phyloP scores from a whole-genome alignment of 2,113 vertebrate species.

The Anthoscopus minutus region DNA sequence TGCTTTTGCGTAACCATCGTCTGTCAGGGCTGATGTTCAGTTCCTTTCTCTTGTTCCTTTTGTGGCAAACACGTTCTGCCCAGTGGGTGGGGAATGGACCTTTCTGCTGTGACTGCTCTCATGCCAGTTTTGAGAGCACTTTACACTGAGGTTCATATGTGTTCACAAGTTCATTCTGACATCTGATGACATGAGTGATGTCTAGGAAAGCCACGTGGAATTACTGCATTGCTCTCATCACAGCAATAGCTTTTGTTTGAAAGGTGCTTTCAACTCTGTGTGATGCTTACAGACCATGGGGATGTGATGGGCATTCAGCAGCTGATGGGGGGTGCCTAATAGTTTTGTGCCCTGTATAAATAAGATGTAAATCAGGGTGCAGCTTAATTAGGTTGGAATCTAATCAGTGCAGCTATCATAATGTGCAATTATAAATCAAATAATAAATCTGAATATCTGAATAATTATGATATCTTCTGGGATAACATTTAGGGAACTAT shows the following conservation, averaged over 20 bases:
- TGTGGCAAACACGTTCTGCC: not conserved
- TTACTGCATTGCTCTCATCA: not conserved
- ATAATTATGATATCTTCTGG: not conserved
- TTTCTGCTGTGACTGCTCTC: not conserved
- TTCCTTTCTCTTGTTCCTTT: not conserved
- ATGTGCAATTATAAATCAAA: not conserved
- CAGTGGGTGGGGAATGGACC: not conserved
- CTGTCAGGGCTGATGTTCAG: not conserved
- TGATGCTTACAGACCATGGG: not conserved
- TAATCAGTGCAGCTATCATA: not conserved
- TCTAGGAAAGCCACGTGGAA: not conserved
- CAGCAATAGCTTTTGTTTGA: not conserved
- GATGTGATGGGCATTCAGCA: not conserved
- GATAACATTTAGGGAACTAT: not conserved
- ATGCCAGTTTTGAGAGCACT: not conserved
- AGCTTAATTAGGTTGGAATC: constrained; percentile 6
- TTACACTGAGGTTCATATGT: not conserved
- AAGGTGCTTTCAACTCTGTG: not conserved
- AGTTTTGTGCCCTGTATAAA: not conserved
- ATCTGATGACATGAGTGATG: not conserved
- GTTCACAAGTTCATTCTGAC: not conserved
- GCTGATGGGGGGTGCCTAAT: not conserved
- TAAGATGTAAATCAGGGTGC: not conserved
- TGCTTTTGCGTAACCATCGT: constrained; percentile 2
- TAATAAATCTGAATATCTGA: constrained; percentile 9